A percentile compares a stretch with the other conserved stretches of the same genome.
Evolutionary conservation across 2,797 vertebrate species (phyloP).

Genomic region (Danio jaintianensis): DNA sequence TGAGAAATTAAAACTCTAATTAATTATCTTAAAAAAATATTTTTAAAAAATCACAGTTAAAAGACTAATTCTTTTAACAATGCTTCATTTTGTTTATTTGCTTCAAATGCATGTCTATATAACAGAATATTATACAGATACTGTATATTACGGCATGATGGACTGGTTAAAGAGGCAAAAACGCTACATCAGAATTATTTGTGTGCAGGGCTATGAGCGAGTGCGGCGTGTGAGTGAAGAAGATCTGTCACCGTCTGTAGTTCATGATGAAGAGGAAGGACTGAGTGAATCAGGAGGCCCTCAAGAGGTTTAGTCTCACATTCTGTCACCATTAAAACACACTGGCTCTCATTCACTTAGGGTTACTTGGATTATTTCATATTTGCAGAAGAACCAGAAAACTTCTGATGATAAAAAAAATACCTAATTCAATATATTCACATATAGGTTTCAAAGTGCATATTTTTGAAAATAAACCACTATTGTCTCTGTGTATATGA

Average conservation of each 20-base stretch:
- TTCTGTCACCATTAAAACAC: not conserved
- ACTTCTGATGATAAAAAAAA: not conserved
- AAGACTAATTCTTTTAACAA: no score
- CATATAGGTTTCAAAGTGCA: no score
- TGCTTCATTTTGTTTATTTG: no score
- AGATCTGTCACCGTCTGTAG: constrained; percentile 83
- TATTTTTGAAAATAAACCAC: no score
- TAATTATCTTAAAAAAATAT: no score
- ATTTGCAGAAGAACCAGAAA: no score
- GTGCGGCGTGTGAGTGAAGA: constrained; percentile 93
- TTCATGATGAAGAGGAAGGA: constrained; percentile 87
- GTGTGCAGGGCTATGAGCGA: constrained; percentile 87
- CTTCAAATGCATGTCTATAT: not conserved
- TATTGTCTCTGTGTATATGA: no score
- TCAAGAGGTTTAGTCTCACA: constrained; percentile 81
- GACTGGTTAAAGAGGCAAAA: not conserved
- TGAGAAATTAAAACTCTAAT: no score
- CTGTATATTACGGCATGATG: not conserved
- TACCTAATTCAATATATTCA: not conserved
- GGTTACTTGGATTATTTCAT: not conserved
- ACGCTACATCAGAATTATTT: constrained; percentile 12
- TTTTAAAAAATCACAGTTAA: no score
- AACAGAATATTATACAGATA: not conserved
- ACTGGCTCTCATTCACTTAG: not conserved
- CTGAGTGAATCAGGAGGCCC: constrained; percentile 77